phyloP scores from a whole-genome alignment of 1,140 invertebrate genomes.

The Lordiphosa collinella region DNA sequence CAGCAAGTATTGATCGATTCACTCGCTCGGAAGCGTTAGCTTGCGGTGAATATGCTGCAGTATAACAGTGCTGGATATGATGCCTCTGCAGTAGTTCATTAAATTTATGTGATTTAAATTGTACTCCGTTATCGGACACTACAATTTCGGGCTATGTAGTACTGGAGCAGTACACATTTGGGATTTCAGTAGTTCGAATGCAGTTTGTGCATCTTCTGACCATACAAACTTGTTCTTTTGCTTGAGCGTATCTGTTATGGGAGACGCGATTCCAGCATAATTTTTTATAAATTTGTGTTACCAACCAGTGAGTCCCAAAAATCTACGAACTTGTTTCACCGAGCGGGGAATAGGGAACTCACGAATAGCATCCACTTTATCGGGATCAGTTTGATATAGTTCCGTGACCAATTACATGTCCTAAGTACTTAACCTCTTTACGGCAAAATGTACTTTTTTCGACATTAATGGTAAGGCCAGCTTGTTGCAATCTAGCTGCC shows the following conservation, averaged over 20 bases:
- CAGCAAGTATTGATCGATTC: neutral
- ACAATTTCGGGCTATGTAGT: too few species aligned
- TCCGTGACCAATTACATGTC: constrained; percentile 26
- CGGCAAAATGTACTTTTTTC: constrained; percentile 79
- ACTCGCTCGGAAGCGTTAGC: neutral
- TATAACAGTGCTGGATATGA: neutral
- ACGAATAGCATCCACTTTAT: constrained; percentile 40
- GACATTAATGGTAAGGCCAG: constrained; percentile 80
- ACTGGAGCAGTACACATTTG: neutral
- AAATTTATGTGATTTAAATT: neutral
- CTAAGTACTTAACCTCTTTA: constrained; percentile 32
- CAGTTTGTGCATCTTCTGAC: neutral
- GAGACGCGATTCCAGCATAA: constrained; percentile 11
- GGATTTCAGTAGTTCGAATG: constrained; percentile 1
- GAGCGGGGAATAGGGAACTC: constrained; percentile 33
- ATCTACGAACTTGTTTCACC: constrained; percentile 20
- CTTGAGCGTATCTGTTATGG: constrained; percentile 20
- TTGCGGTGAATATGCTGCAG: neutral
- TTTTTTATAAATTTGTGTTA: constrained; percentile 26
- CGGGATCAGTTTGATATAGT: constrained; percentile 32
- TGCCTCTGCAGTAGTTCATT: neutral
- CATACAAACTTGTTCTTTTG: constrained; percentile 1
- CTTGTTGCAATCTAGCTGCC: constrained; percentile 61
- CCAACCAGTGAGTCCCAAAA: constrained; percentile 26
- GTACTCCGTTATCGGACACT: neutral